Percentiles rank a stretch among this genome's conserved stretches.
Evolutionary conservation across 1,140 invertebrate species (phyloP).

Genomic region (Oscheius sp.): DNA sequence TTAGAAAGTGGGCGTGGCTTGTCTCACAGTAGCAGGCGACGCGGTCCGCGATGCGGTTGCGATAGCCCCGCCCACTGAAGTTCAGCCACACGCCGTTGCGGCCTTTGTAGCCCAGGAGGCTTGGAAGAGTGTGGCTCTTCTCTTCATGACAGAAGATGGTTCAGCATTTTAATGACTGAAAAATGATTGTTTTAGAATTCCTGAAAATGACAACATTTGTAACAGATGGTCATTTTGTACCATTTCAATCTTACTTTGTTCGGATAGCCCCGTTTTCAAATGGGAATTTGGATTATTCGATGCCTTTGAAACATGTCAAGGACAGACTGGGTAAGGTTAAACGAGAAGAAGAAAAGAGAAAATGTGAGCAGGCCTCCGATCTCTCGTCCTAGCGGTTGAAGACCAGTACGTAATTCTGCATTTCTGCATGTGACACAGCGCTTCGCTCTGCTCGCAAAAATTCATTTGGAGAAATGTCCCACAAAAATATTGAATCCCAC

Average conservation of each 20-base stretch:
- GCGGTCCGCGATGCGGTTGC: neutral
- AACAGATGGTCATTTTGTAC: constrained; percentile 20
- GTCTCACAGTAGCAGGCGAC: neutral
- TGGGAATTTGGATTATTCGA: constrained; percentile 14
- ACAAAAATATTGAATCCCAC: too few relatives aligned
- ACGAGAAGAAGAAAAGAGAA: neutral
- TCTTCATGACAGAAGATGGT: constrained; percentile 8
- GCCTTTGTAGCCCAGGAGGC: constrained; percentile 10
- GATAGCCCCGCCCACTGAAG: neutral
- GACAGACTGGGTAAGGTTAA: constrained; percentile 8
- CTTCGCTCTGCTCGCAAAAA: too few relatives aligned
- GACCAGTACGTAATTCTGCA: neutral
- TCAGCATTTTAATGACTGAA: neutral
- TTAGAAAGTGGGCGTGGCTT: neutral
- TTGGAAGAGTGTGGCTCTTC: constrained; percentile 17
- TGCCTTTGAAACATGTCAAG: constrained; percentile 26
- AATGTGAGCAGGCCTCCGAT: neutral
- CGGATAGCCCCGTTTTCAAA: neutral
- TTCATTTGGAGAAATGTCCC: too few relatives aligned
- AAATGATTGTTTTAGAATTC: neutral
- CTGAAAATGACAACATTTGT: constrained; percentile 18
- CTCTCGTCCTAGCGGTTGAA: constrained; percentile 4
- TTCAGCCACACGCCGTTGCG: constrained; percentile 2
- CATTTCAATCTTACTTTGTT: constrained; percentile 5
- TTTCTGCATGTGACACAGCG: too few relatives aligned